phyloP scores from a whole-genome alignment of 2,888 invertebrate genomes.

The Parnassius glacialis region DNA sequence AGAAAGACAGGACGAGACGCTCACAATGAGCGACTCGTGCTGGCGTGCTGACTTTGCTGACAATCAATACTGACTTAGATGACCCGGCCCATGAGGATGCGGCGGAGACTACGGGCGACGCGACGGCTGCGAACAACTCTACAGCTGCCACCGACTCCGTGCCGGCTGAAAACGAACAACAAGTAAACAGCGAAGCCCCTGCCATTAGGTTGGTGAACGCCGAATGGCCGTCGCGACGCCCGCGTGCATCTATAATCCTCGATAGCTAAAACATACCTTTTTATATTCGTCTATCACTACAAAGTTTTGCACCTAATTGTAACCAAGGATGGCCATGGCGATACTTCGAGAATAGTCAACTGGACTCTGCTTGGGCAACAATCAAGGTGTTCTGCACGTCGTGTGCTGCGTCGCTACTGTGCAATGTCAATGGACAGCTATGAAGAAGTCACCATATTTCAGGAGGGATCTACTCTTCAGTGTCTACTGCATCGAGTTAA shows the following conservation, averaged over 20 bases:
- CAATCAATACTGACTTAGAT: constrained; percentile 70
- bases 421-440: background rate
- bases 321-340: constrained; percentile 12
- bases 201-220: constrained; percentile 78
- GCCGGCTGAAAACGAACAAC: constrained; percentile 55
- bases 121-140: constrained; percentile 49
- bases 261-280: constrained; percentile 50
- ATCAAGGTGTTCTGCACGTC: background rate
- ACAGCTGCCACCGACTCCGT: constrained; percentile 50
- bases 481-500: constrained; percentile 13
- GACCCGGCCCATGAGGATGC: constrained; percentile 58
- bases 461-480: constrained; percentile 4
- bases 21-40: constrained; percentile 68
- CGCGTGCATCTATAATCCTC: constrained; percentile 65
- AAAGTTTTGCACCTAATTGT: constrained; percentile 75
- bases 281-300: constrained; percentile 63
- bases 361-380: background rate
- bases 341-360: constrained; percentile 4
- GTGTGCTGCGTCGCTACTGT: background rate
- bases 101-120: constrained; percentile 51
- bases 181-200: constrained; percentile 67
- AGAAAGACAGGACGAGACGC: constrained; percentile 66
- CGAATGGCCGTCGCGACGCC: constrained; percentile 67
- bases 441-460: background rate
- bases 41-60: constrained; percentile 64